phyloP scores from a whole-genome alignment of 2,888 invertebrate genomes.

The Drosophila subsilvestris region DNA sequence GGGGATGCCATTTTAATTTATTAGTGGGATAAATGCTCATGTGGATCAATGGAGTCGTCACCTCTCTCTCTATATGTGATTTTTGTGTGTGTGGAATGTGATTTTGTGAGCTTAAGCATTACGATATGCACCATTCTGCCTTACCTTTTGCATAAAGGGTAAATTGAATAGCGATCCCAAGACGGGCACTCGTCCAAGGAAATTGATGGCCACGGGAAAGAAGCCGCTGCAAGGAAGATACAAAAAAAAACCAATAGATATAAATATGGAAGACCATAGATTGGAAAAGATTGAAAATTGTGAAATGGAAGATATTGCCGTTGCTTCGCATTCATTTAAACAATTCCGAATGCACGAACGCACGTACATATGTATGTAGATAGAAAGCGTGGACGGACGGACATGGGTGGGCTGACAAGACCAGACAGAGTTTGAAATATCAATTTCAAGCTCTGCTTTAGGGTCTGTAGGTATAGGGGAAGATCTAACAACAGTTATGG shows the following conservation, averaged over 20 bases:
- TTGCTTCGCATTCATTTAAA: neutral
- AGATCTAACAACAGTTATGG: neutral
- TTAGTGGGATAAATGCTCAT: conserved; percentile 18
- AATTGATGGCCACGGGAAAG: conserved; percentile 97
- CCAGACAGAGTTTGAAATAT: neutral
- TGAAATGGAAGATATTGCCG: neutral
- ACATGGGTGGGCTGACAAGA: neutral
- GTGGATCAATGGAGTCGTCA: neutral
- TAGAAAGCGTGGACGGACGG: neutral
- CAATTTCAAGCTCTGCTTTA: neutral
- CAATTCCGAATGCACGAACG: neutral
- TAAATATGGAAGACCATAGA: neutral
- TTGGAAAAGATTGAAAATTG: neutral
- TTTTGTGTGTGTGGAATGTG: conserved; percentile 8
- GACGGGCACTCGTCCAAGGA: conserved; percentile 96
- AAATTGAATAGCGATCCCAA: conserved; percentile 94
- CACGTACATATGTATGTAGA: neutral
- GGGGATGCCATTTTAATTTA: conserved; percentile 20
- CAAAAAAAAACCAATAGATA: conserved; percentile 1
- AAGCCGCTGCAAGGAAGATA: conserved; percentile 90
- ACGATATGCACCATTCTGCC: conserved; percentile 65
- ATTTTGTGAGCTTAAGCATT: conserved; percentile 6
- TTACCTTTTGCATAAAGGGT: conserved; percentile 94
- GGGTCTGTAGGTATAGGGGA: neutral
- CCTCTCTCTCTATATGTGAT: neutral